Evolutionary conservation across 2,113 vertebrate species (phyloP), one percentile per base, ranked within the genome.

Genomic region (Psilopsiagon aymara): DNA sequence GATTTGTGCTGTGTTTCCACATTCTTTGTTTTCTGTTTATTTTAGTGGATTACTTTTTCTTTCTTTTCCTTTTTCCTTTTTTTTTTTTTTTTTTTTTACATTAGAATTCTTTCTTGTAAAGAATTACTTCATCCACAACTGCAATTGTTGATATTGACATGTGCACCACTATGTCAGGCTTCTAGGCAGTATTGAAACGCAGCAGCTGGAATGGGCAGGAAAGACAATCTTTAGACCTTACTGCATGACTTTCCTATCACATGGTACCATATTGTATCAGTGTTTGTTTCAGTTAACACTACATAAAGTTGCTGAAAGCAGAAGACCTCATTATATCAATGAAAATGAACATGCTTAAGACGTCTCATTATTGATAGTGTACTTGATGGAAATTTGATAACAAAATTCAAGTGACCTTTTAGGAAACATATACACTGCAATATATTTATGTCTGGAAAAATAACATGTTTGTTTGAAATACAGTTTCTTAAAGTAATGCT

Each of bases 1-100:
- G 92, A 97, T 97, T 97, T 96, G 89, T 97, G 94, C 86, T 97
- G 95, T 97, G 95, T 98, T 98, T 98, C 97, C 78, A 97, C 97
- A 98, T 85, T 98, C 96, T 97, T 97, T 98, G 91, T 97, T 98
- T 97, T 96, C 82, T 95, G 93, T 97, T 95, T 97, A 96, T 97
- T 96, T 93, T 96, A 97, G 85, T 96, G 92, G 59, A 74, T 84
- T 94, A 96, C 67, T 82, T 55, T 31, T 92, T 51, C 49, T 51
- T 87, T 78, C 66, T 87, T 70, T 28, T 85, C 60, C 23, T 81
- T 53, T 18, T 92, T 49, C 7, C 35, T 39, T 39, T 39, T 39
- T 39, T 91, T 86, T 79, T 68, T 87, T 70, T 28, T 87, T 67
- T 27, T 20, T 31, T 39, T 8, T 77, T 82, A 57, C 91, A 86